Percentiles rank a stretch among this genome's conserved stretches.
Conservation (phyloP, 2,113 vertebrate genomes). For the Gasterosteus nipponicus region DNA sequence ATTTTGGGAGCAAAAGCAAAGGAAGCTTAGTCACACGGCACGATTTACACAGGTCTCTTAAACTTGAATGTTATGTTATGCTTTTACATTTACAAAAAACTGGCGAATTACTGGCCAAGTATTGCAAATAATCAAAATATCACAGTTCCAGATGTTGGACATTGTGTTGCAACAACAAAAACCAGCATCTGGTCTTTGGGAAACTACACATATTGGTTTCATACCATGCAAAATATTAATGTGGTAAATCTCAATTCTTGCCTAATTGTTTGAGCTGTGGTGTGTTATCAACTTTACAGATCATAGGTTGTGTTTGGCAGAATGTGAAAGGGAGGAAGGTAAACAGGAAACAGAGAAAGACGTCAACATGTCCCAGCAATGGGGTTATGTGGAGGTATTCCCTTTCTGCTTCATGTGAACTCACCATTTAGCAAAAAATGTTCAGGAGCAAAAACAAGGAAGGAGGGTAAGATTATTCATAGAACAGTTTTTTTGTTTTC, state of each 20-base stretch:
- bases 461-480: background rate
- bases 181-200: background rate
- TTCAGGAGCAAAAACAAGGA: background rate
- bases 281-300: conserved; percentile 42
- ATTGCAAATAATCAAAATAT: background rate
- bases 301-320: conserved; percentile 47
- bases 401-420: background rate
- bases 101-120: background rate
- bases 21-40: conserved; percentile 26
- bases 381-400: background rate
- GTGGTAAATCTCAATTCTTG: background rate
- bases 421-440: background rate
- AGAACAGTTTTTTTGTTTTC: background rate
- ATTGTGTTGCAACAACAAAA: background rate
- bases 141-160: background rate
- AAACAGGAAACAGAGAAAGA: conserved; percentile 19
- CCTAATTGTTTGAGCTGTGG: conserved; percentile 10
- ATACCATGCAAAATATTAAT: background rate
- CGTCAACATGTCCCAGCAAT: background rate
- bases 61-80: conserved; percentile 21
- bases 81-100: conserved; percentile 9
- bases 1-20: conserved; percentile 38
- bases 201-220: background rate
- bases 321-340: conserved; percentile 8
- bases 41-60: conserved; percentile 25